Percentiles rank a stretch among this genome's conserved stretches.
phyloP scores from a whole-genome alignment of 2,888 invertebrate species.

The Serripes groenlandicus region DNA sequence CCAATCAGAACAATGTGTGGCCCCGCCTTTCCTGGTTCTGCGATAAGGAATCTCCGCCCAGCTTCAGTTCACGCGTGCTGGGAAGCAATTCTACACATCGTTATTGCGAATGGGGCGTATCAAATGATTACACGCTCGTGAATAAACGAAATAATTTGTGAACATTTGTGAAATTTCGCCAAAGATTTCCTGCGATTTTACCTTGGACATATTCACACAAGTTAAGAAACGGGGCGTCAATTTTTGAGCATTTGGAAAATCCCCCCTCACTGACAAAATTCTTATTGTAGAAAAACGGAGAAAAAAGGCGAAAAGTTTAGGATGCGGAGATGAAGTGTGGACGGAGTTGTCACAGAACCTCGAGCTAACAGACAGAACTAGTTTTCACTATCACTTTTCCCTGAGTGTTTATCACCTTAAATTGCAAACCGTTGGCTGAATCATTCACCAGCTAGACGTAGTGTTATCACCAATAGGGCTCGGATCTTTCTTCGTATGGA shows the following conservation, averaged over 20 bases:
- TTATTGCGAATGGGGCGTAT: constrained; percentile 59
- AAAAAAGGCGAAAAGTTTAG: no score
- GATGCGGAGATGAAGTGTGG: not conserved
- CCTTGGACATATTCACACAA: not conserved
- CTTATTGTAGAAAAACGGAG: constrained; percentile 21
- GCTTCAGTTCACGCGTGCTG: constrained; percentile 1
- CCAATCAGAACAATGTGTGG: constrained; percentile 11
- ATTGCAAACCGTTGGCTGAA: constrained; percentile 46
- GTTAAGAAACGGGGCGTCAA: not conserved
- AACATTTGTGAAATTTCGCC: not conserved
- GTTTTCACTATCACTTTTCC: constrained; percentile 46
- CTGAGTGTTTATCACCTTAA: constrained; percentile 59
- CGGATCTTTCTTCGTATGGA: constrained; percentile 73
- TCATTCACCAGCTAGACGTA: constrained; percentile 29
- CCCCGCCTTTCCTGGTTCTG: not conserved
- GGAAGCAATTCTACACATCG: constrained; percentile 9
- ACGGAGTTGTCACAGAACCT: constrained; percentile 33
- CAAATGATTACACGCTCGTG: constrained; percentile 15
- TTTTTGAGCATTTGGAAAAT: not conserved
- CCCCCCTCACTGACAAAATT: not conserved
- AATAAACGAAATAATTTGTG: constrained; percentile 20
- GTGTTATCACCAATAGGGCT: not conserved
- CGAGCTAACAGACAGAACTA: constrained; percentile 24
- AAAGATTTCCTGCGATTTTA: not conserved
- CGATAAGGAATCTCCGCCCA: not conserved